phyloP scores from a whole-genome alignment of 2,888 invertebrate genomes.

The Subacronicta megacephala region DNA sequence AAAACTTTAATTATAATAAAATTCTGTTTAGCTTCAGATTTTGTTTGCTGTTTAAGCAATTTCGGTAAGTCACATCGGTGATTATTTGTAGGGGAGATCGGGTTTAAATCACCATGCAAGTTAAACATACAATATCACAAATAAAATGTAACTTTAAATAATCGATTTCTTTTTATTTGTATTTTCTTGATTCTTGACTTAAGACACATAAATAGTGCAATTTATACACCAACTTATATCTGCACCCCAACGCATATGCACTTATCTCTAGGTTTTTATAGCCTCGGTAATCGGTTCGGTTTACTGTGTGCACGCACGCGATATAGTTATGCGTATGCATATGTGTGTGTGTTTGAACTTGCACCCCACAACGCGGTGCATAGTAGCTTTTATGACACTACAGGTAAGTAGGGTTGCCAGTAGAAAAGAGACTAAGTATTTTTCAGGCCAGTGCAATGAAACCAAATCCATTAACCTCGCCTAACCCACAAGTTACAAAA shows the following conservation, averaged over 20 bases:
- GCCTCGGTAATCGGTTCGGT: conserved; percentile 53
- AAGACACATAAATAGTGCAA: conserved; percentile 39
- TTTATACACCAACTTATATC: conserved; percentile 41
- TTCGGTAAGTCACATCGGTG: too few species aligned
- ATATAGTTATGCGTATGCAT: conserved; percentile 31
- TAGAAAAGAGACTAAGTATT: not conserved
- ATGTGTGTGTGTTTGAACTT: conserved; percentile 53
- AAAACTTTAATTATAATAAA: too few species aligned
- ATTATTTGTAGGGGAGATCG: not conserved
- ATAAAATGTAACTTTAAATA: not conserved
- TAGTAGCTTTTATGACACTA: conserved; percentile 59
- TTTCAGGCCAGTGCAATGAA: not conserved
- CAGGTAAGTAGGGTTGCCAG: conserved; percentile 56
- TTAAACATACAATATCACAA: too few species aligned
- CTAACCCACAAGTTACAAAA: too few species aligned
- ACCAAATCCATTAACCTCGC: too few species aligned
- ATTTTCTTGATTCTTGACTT: conserved; percentile 14
- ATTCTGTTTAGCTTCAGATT: too few species aligned
- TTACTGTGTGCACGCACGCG: conserved; percentile 53
- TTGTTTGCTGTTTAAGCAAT: too few species aligned
- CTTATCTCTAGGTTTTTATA: conserved; percentile 61
- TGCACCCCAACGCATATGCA: conserved; percentile 36
- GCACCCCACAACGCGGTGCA: conserved; percentile 53
- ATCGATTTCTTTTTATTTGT: too few species aligned
- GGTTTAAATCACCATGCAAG: not conserved